Conservation (phyloP, 53 echinoderm and acorn worm genomes). For the Luidia sarsii region DNA sequence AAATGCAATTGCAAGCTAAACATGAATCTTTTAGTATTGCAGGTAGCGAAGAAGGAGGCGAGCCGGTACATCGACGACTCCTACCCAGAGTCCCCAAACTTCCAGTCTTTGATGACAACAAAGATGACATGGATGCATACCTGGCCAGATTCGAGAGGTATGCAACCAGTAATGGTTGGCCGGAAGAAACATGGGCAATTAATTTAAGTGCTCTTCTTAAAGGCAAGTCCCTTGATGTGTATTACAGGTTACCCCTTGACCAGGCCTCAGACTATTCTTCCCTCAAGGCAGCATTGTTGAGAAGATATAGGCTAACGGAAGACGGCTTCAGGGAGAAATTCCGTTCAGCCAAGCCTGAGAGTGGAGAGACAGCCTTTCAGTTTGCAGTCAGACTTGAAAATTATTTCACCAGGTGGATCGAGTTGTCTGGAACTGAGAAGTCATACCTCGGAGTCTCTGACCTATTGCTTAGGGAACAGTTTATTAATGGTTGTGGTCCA, state of each 20-base stretch:
- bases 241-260: not conserved
- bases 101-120: conserved; percentile 56
- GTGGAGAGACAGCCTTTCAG: not conserved
- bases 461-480: not conserved
- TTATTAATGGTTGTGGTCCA: not conserved
- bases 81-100: too few relatives aligned
- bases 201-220: not conserved
- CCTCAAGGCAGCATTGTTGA: not conserved
- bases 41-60: too few relatives aligned
- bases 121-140: conserved; percentile 65
- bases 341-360: not conserved
- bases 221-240: not conserved
- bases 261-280: not conserved
- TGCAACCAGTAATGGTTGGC: conserved; percentile 44
- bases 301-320: not conserved
- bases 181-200: conserved; percentile 20
- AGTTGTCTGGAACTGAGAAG: not conserved
- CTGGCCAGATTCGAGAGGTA: conserved; percentile 53
- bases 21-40: not conserved
- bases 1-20: not conserved
- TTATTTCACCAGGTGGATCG: not conserved
- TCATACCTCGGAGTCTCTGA: not conserved
- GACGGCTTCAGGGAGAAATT: too few relatives aligned
- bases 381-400: not conserved
- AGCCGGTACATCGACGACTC: too few relatives aligned